Evolutionary conservation across 1,140 invertebrate genomes (phyloP).

Genomic region (Drosophila kurseongensis): DNA sequence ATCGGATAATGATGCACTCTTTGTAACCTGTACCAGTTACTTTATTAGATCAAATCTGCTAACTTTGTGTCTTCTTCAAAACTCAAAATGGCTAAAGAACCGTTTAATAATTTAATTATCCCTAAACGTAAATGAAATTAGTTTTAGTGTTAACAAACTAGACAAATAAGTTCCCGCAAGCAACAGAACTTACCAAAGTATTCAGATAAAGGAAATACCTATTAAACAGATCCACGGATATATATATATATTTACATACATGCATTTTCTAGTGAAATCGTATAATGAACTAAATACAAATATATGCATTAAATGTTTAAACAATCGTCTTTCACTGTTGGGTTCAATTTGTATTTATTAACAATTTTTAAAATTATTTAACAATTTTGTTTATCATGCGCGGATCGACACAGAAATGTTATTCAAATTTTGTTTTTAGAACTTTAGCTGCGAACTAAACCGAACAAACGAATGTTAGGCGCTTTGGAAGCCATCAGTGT

Average conservation of each 20-base stretch:
- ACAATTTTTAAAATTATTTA: constrained; percentile 82
- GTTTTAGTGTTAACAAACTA: constrained; percentile 50
- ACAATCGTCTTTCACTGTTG: constrained; percentile 30
- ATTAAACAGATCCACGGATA: constrained; percentile 45
- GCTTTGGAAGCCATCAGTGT: constrained; percentile 45
- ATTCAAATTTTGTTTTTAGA: constrained; percentile 67
- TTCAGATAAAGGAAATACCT: constrained; percentile 57
- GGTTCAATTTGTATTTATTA: constrained; percentile 77
- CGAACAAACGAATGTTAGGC: constrained; percentile 66
- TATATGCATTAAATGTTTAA: constrained; percentile 58
- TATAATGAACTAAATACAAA: constrained; percentile 58
- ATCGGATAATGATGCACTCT: constrained; percentile 8
- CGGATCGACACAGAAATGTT: constrained; percentile 61
- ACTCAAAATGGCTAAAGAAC: constrained; percentile 41
- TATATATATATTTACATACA: constrained; percentile 79
- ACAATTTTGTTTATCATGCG: constrained; percentile 74
- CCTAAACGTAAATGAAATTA: constrained; percentile 25
- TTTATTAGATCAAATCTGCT: constrained; percentile 71
- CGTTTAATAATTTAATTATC: constrained; percentile 49
- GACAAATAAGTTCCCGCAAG: constrained; percentile 47
- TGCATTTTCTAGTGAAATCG: constrained; percentile 82
- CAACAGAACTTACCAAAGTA: constrained; percentile 75
- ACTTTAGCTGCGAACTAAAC: constrained; percentile 62
- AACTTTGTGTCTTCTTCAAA: constrained; percentile 69
- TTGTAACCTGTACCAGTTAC: constrained; percentile 52